Evolutionary conservation across 2,113 vertebrate species (phyloP).

Genomic region (Oxyura jamaicensis): DNA sequence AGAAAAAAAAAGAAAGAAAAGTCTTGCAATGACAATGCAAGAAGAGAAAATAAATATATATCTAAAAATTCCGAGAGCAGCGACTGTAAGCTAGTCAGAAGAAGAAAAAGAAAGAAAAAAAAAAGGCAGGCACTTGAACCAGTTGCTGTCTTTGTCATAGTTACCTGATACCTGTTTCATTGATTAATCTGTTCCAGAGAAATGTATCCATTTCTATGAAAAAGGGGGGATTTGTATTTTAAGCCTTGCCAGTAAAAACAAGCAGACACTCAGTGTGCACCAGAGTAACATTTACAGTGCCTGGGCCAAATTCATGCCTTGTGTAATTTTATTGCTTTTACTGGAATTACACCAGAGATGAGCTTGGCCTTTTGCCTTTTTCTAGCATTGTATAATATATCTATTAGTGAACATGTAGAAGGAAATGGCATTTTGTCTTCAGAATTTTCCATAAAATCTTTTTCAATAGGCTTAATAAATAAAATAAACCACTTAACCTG

Average conservation of each 20-base stretch:
- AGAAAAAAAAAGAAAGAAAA: neutral
- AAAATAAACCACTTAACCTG: constrained; percentile 45
- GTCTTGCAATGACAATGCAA: constrained; percentile 1
- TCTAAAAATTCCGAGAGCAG: constrained; percentile 29
- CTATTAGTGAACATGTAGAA: constrained; percentile 55
- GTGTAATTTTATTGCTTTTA: constrained; percentile 73
- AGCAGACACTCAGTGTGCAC: constrained; percentile 57
- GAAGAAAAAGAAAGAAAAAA: neutral
- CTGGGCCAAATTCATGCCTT: constrained; percentile 74
- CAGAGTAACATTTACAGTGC: constrained; percentile 71
- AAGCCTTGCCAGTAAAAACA: constrained; percentile 45
- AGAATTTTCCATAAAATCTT: constrained; percentile 33
- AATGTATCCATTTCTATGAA: constrained; percentile 14
- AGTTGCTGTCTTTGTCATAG: constrained; percentile 12
- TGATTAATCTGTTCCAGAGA: constrained; percentile 64
- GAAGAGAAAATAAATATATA: constrained; percentile 11
- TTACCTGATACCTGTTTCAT: constrained; percentile 67
- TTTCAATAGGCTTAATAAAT: constrained; percentile 50
- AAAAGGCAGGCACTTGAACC: neutral
- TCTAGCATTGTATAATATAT: constrained; percentile 61
- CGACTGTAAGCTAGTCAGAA: constrained; percentile 5
- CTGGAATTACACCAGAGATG: constrained; percentile 70
- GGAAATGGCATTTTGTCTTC: constrained; percentile 48
- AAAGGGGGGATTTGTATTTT: constrained; percentile 47
- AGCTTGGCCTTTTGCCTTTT: constrained; percentile 63